Percentiles rank a stretch among this genome's conserved stretches.
phyloP scores from a whole-genome alignment of 2,113 vertebrate species.

The Tachysurus fulvidraco region DNA sequence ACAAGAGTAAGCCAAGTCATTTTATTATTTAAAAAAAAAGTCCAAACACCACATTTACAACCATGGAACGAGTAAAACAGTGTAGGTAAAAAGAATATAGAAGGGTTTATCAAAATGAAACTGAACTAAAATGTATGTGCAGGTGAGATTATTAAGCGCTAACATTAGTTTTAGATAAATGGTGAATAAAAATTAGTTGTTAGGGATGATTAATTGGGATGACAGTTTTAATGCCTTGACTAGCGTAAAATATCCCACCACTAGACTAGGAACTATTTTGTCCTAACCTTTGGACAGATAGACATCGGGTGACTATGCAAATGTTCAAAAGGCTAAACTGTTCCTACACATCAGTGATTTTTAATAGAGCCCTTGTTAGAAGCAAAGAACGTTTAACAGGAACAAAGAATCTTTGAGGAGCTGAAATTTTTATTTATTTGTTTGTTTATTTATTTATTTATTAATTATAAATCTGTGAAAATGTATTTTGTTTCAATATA shows the following conservation, averaged over 20 bases:
- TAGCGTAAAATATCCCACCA: neutral
- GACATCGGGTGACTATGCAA: neutral
- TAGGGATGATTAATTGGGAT: neutral
- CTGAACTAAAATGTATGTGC: neutral
- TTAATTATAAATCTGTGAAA: neutral
- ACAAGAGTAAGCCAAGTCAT: neutral
- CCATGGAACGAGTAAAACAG: neutral
- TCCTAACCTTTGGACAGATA: neutral
- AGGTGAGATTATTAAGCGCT: neutral
- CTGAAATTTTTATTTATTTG: neutral
- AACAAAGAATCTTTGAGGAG: neutral
- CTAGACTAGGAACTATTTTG: neutral
- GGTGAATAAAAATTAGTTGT: neutral
- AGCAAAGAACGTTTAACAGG: neutral
- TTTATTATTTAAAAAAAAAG: conserved; percentile 24
- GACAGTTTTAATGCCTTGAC: neutral
- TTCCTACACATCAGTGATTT: neutral
- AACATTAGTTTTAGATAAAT: neutral
- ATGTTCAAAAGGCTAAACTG: neutral
- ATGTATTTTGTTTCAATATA: neutral
- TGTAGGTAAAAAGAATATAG: neutral
- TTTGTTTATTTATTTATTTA: neutral
- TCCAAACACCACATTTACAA: conserved; percentile 34
- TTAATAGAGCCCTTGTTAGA: neutral
- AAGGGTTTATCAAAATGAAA: neutral